Percentiles rank a stretch among this genome's conserved stretches.
Conservation (phyloP, 2,888 invertebrate genomes). For the Hololepta plana region DNA sequence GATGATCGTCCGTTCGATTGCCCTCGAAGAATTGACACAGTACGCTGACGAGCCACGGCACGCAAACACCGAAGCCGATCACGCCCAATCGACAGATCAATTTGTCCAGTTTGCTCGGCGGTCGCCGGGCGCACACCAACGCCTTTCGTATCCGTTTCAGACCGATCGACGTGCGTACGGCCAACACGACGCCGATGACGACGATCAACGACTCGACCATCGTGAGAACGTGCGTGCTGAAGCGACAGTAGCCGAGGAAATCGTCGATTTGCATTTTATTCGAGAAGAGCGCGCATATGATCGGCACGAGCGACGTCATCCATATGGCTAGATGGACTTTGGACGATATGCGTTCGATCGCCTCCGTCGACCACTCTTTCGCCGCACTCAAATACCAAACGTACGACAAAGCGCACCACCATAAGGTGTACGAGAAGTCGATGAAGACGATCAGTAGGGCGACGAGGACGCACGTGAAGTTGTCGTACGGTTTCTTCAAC, state of each 20-base stretch:
- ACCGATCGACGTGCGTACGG: slow-evolving; percentile 55
- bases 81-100: slow-evolving; percentile 61
- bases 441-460: slow-evolving; percentile 36
- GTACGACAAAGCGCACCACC: slow-evolving; percentile 78
- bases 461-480: slow-evolving; percentile 15
- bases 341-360: slow-evolving; percentile 68
- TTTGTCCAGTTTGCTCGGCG: slow-evolving; percentile 40
- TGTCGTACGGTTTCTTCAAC: slow-evolving; percentile 10
- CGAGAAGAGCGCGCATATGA: slow-evolving; percentile 64
- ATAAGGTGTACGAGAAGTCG: slow-evolving; percentile 59
- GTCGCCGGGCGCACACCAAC: slow-evolving; percentile 34
- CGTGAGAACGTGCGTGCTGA: slow-evolving; percentile 22
- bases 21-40: slow-evolving; percentile 32
- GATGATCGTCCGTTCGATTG: slow-evolving; percentile 6
- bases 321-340: slow-evolving; percentile 76
- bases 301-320: slow-evolving; percentile 73
- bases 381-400: slow-evolving; percentile 84
- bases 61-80: slow-evolving; percentile 58
- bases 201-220: slow-evolving; percentile 16
- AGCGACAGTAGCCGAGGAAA: slow-evolving; percentile 68
- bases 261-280: slow-evolving; percentile 63
- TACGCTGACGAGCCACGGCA: slow-evolving; percentile 54
- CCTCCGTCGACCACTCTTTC: slow-evolving; percentile 87
- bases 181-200: slow-evolving; percentile 49
- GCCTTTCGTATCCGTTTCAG: slow-evolving; percentile 52